Evolutionary conservation across 2,797 vertebrate genomes (phyloP).

Genomic region (Lemur catta): DNA sequence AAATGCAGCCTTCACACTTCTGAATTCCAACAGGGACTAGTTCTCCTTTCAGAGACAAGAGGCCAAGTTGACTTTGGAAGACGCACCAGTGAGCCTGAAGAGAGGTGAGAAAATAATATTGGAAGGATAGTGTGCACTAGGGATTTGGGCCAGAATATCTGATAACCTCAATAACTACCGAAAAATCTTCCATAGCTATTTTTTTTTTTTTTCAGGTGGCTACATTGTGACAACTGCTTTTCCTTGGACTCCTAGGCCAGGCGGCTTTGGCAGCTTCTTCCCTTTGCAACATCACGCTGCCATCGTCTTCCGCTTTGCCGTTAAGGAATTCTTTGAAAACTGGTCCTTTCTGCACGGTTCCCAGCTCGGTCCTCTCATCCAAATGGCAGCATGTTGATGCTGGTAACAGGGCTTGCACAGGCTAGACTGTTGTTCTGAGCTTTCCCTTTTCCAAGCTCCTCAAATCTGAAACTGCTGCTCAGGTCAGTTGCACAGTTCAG

Average conservation of each 20-base stretch:
- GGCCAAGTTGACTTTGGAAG: neutral
- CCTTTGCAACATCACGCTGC: neutral
- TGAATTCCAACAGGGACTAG: neutral
- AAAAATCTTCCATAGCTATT: neutral
- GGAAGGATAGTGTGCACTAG: neutral
- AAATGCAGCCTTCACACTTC: neutral
- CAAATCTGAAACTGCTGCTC: neutral
- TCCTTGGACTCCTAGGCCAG: neutral
- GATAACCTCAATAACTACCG: neutral
- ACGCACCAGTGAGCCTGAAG: neutral
- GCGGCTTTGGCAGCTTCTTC: neutral
- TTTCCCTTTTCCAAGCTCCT: neutral
- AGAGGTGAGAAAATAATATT: neutral
- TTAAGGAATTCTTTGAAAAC: neutral
- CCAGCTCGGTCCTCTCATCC: neutral
- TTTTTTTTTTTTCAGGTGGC: neutral
- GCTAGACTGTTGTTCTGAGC: neutral
- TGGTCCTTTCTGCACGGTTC: neutral
- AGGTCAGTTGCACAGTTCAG: no score
- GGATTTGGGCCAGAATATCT: neutral
- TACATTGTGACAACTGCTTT: neutral
- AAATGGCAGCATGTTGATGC: no score
- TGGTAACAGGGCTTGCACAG: no score
- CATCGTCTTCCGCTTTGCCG: neutral
- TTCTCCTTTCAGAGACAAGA: neutral